Conservation (phyloP, 2,113 vertebrate species). For the Corythoichthys intestinalis region DNA sequence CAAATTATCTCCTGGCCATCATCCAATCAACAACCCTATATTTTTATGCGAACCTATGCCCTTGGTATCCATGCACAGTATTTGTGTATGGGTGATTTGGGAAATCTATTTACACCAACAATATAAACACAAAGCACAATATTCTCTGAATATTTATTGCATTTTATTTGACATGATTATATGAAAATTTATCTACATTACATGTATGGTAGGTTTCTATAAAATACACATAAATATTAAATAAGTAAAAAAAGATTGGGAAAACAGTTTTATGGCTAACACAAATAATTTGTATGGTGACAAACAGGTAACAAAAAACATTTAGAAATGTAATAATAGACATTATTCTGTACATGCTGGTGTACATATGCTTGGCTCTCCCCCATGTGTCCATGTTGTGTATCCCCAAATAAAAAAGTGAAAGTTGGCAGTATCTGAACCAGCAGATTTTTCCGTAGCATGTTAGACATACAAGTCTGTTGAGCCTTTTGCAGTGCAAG, state of each 20-base stretch:
- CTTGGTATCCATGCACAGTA: not conserved
- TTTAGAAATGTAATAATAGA: slow-evolving; percentile 19
- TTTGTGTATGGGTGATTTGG: not conserved
- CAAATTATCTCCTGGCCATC: too few relatives aligned
- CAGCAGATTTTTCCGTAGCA: slow-evolving; percentile 53
- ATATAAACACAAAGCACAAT: not conserved
- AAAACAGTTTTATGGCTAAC: slow-evolving; percentile 13
- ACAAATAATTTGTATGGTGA: slow-evolving; percentile 21
- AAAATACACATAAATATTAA: slow-evolving; percentile 64
- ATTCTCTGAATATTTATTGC: slow-evolving; percentile 50
- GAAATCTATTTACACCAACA: not conserved
- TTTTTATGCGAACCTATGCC: too few relatives aligned
- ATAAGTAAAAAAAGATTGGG: slow-evolving; percentile 40
- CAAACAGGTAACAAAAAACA: slow-evolving; percentile 9
- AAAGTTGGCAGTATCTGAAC: slow-evolving; percentile 54
- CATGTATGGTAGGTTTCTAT: slow-evolving; percentile 9
- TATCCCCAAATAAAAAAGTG: not conserved
- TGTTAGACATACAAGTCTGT: not conserved
- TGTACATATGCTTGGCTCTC: slow-evolving; percentile 36
- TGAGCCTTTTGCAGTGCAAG: slow-evolving; percentile 1
- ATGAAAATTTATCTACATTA: slow-evolving; percentile 49
- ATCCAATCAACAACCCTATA: too few relatives aligned
- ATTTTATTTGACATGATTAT: slow-evolving; percentile 29
- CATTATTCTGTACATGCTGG: slow-evolving; percentile 31
- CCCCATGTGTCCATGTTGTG: slow-evolving; percentile 28